phyloP scores from a whole-genome alignment of 2,888 invertebrate species.

The Drosophila setosimentum region DNA sequence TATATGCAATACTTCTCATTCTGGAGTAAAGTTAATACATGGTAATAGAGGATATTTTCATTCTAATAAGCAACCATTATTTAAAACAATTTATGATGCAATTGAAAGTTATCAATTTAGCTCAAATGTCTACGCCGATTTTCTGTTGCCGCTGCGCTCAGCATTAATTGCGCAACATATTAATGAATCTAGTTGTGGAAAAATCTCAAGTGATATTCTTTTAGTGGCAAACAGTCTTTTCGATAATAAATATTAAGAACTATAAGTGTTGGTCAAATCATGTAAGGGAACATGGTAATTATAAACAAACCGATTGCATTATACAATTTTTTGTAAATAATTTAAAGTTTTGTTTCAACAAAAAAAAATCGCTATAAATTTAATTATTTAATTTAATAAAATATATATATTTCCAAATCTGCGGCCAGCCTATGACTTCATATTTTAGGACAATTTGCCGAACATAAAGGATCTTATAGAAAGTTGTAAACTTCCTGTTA shows the following conservation, averaged over 20 bases:
- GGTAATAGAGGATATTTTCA: constrained; percentile 95
- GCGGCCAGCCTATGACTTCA: neutral
- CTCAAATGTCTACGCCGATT: constrained; percentile 72
- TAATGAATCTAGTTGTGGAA: constrained; percentile 88
- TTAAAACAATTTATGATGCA: constrained; percentile 89
- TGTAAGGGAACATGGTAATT: neutral
- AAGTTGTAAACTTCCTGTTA: neutral
- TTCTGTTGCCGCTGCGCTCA: constrained; percentile 72
- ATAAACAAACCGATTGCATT: too few relatives aligned
- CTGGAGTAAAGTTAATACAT: constrained; percentile 93
- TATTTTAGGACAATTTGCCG: neutral
- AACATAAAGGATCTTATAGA: neutral
- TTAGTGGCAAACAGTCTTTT: constrained; percentile 85
- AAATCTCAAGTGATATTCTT: constrained; percentile 87
- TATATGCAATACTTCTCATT: constrained; percentile 88
- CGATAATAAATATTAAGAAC: constrained; percentile 68
- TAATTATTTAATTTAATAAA: neutral
- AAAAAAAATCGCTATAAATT: neutral
- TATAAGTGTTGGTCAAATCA: neutral
- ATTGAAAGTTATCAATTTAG: constrained; percentile 87
- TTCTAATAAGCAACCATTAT: constrained; percentile 93
- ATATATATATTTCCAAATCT: neutral
- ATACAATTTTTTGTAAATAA: neutral
- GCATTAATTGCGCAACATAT: constrained; percentile 87
- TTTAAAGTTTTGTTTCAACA: neutral